These are phyloP conservation scores for Ceyx cyanopectus DNA, from an alignment of 2,113 vertebrate species.

Conservation along the genomic window DNA sequence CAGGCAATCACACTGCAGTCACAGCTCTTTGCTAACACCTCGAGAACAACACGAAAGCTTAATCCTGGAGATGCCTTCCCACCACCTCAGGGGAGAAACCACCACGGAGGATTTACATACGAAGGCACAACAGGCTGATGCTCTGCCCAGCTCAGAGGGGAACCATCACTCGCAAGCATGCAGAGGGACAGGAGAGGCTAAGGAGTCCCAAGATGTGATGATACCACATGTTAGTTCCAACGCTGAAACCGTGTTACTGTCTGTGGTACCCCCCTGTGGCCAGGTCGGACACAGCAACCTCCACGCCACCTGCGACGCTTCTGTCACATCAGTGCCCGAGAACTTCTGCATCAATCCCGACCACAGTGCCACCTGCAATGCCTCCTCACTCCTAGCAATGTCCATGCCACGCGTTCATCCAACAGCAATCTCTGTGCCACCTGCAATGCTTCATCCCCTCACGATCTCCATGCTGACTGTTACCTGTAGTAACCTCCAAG, in stretches of 20 bases:
- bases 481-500: neutral
- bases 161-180: fast-evolving
- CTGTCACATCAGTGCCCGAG: fast-evolving
- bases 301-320: neutral
- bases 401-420: neutral
- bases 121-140: neutral
- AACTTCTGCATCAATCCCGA: fast-evolving
- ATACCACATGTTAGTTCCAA: fast-evolving
- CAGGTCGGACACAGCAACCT: slow-evolving; percentile 25
- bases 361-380: neutral
- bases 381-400: neutral
- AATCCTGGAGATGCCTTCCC: neutral
- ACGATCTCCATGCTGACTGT: fast-evolving
- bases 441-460: fast-evolving
- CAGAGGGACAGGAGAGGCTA: fast-evolving
- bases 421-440: neutral
- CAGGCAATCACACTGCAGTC: neutral
- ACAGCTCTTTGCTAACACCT: neutral
- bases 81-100: neutral
- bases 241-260: neutral
- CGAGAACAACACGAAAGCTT: fast-evolving
- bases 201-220: fast-evolving
- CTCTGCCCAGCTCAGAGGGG: fast-evolving
- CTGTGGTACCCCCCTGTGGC: slow-evolving; percentile 63
- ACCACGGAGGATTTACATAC: fast-evolving